Conservation (phyloP, 2,797 vertebrate genomes). For the Takifugu rubripes region DNA sequence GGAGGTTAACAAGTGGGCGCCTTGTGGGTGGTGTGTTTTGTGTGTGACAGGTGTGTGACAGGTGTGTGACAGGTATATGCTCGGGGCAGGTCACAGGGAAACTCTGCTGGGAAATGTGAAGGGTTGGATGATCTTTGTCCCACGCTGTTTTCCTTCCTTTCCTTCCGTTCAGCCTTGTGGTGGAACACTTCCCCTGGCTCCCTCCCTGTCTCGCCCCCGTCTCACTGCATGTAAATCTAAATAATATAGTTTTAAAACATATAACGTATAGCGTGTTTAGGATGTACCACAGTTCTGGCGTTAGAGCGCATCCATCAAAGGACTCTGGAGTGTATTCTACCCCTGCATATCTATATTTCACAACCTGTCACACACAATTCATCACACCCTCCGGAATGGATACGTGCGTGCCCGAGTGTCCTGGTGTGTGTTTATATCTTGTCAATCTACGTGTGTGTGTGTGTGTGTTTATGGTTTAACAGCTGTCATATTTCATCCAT, state of each 20-base stretch:
- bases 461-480: conserved; percentile 44
- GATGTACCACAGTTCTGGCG: conserved; percentile 26
- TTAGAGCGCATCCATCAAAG: conserved; percentile 49
- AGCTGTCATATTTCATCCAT: conserved; percentile 60
- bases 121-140: conserved; percentile 69
- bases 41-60: conserved; percentile 44
- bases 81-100: conserved; percentile 69
- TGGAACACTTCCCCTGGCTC: conserved; percentile 13
- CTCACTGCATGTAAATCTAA: background rate
- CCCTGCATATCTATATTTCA: conserved; percentile 39
- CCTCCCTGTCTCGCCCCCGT: background rate
- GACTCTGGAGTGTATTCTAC: conserved; percentile 16
- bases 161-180: conserved; percentile 28
- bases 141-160: conserved; percentile 34
- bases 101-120: conserved; percentile 65
- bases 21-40: conserved; percentile 57
- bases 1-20: conserved; percentile 8
- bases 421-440: conserved; percentile 27
- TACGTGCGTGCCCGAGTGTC: background rate
- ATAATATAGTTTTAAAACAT: conserved; percentile 8
- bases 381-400: conserved; percentile 32
- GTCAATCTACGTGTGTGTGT: conserved; percentile 13
- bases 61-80: conserved; percentile 70
- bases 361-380: conserved; percentile 53
- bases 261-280: background rate